These are phyloP conservation scores for Falco rusticolus DNA, from an alignment of 2,797 vertebrate species.

Conservation along the genomic window DNA sequence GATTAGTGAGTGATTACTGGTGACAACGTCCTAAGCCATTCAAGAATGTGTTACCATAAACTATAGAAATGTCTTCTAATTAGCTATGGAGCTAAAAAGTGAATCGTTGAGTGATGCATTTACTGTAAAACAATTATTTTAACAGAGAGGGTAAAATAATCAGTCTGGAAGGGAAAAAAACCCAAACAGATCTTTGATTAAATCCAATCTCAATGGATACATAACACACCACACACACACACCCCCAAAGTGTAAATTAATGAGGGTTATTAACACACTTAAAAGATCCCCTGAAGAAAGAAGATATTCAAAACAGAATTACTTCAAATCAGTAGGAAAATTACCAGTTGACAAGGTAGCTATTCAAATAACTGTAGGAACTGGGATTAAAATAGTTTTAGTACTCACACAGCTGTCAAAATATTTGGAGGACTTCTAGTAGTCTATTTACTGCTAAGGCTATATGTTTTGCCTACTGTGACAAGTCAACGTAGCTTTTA, in stretches of 20 bases:
- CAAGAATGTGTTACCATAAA: neutral
- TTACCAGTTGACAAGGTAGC: neutral
- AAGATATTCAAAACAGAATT: slow-evolving; percentile 18
- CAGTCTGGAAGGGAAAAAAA: neutral
- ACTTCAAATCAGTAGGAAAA: slow-evolving; percentile 25
- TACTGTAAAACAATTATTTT: neutral
- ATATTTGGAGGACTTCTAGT: neutral
- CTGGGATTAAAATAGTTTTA: neutral
- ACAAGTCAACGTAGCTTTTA: neutral
- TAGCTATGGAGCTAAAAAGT: neutral
- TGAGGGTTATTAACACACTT: neutral
- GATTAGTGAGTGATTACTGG: neutral
- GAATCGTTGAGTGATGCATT: neutral
- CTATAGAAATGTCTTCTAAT: neutral
- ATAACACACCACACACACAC: neutral
- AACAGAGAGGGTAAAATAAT: neutral
- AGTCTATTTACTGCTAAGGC: neutral
- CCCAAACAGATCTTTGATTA: neutral
- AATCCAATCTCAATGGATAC: neutral
- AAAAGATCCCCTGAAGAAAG: neutral
- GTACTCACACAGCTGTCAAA: neutral
- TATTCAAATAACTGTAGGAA: neutral
- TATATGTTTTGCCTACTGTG: neutral
- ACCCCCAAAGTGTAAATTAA: neutral
- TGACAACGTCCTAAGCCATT: neutral